Conservation (phyloP, 2,113 vertebrate species). For the Elgaria multicarinata region DNA sequence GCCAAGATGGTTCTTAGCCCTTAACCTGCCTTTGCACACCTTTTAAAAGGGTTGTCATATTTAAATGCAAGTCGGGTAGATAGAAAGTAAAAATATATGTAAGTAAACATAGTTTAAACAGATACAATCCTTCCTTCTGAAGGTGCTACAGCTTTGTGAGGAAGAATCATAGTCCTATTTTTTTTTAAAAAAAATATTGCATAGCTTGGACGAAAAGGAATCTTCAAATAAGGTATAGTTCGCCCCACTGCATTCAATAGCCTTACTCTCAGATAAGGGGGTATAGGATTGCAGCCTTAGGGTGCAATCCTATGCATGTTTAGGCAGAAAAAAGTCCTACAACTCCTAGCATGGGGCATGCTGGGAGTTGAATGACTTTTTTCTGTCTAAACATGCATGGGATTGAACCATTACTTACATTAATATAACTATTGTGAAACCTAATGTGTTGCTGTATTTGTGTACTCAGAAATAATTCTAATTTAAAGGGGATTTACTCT, state of each 20-base stretch:
- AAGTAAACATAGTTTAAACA: not conserved
- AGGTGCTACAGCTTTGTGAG: not conserved
- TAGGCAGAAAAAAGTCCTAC: too few relatives aligned
- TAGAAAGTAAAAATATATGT: not conserved
- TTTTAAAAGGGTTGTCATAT: not conserved
- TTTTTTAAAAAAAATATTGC: not conserved
- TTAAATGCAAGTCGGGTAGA: too few relatives aligned
- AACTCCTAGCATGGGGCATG: not conserved
- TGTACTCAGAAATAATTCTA: too few relatives aligned
- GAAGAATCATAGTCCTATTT: not conserved
- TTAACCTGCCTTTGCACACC: conserved; percentile 8
- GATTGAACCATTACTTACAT: too few relatives aligned
- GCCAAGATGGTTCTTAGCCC: not conserved
- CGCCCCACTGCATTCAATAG: not conserved
- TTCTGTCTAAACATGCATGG: too few relatives aligned
- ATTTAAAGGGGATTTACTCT: too few relatives aligned
- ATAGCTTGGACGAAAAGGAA: not conserved
- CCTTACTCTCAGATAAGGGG: not conserved
- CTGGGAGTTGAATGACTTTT: too few relatives aligned
- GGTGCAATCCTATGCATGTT: too few relatives aligned
- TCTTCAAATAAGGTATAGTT: not conserved
- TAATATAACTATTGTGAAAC: too few relatives aligned
- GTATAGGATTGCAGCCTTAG: too few relatives aligned
- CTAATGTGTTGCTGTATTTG: too few relatives aligned
- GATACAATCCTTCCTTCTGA: not conserved